phyloP scores from a whole-genome alignment of 2,888 invertebrate species.

The Erebia aethiops region DNA sequence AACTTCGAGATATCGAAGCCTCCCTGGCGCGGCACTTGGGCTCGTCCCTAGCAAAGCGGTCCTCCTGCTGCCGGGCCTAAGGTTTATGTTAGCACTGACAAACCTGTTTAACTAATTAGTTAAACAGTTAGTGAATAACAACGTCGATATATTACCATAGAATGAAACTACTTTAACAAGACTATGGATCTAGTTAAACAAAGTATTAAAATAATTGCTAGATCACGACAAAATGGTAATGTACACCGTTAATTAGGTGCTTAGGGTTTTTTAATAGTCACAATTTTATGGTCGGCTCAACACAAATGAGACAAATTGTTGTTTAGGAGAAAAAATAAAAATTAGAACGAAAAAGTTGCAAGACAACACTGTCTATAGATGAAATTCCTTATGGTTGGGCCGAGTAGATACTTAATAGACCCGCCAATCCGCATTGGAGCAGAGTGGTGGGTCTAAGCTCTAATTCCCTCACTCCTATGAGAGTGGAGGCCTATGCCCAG shows the following conservation, averaged over 20 bases:
- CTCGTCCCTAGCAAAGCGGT: no score
- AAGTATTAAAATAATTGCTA: slow-evolving; percentile 45
- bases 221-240: slow-evolving; percentile 51
- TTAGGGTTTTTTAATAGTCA: slow-evolving; percentile 61
- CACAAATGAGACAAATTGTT: slow-evolving; percentile 59
- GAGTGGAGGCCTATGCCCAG: no score
- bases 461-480: no score
- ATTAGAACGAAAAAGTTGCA: background rate
- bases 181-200: slow-evolving; percentile 44
- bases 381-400: background rate
- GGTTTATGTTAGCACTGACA: background rate
- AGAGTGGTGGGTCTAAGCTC: no score
- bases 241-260: slow-evolving; percentile 60
- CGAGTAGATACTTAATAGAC: no score
- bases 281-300: slow-evolving; percentile 74
- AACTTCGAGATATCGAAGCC: no score
- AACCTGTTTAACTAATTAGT: no score
- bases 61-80: no score
- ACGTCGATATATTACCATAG: slow-evolving; percentile 24
- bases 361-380: background rate
- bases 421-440: no score
- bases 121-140: slow-evolving; percentile 4
- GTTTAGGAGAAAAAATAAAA: slow-evolving; percentile 15
- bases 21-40: no score
- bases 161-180: slow-evolving; percentile 27